Base-by-base conservation (phyloP, 2,113 vertebrate species). In the Sphaerodactylus townsendi region DNA sequence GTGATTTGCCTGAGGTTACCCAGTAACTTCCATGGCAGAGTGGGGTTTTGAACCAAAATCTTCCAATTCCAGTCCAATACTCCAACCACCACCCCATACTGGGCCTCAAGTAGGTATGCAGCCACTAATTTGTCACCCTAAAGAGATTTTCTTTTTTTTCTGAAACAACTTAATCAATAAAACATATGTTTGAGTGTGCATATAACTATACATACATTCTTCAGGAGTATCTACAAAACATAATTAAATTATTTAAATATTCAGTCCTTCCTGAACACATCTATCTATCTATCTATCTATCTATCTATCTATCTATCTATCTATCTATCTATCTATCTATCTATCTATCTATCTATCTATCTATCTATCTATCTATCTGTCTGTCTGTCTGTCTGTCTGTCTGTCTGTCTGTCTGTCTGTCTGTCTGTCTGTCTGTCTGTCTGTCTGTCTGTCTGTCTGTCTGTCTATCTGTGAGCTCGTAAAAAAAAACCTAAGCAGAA, bases 51-150 rank as follows among this genome's bases (percentile, higher is more conserved):
- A 62, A 28, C 23, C 59, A 23, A 25, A 7, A 5, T 62, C 25
- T 62, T 25, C 23, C 59, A 59, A 23, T 25, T 59, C 7, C 23
- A 59, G 56, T 25, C 19, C 23, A 25, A 25, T 7, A 59, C 56
- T 25, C 56, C 25, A 59, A 59, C 56, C 56, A 59, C 56, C 7
- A 62, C 10, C 21, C 19, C 53, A 56, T 56, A 23, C 19, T 21
- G 17, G 9, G 1, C 28, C 25, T 85, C 59, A 79, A 83, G 86
- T 92, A 82, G 90, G 64, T 87, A 86, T 37, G 25, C 25, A 88
- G 70, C 70, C 88, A 89, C 77, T 41, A 39, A 82, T 75, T 92
- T 90, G 11, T 1, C 73, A 88, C 87, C 76, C 62, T 84, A 86
- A 85, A 92, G 41, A 89, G 64, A 74, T 75, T 4, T 35, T 68